These are phyloP conservation scores for Cephus spinipes DNA, from an alignment of 2,888 invertebrate species.

Conservation along the genomic window DNA sequence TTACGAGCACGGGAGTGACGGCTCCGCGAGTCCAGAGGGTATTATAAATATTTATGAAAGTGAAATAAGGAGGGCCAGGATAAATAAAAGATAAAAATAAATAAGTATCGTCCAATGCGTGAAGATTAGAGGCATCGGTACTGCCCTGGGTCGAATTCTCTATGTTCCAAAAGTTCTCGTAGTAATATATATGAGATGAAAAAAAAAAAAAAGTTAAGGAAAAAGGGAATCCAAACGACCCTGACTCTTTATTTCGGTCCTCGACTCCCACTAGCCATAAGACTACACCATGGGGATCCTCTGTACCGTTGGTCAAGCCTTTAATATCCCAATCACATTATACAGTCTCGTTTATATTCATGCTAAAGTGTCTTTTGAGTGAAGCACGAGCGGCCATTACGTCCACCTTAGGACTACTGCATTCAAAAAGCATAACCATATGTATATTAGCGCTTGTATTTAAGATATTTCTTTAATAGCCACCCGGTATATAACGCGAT, in stretches of 20 bases:
- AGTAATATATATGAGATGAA: neutral
- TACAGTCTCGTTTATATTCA: neutral
- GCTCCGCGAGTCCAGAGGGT: neutral
- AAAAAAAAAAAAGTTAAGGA: neutral
- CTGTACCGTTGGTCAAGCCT: neutral
- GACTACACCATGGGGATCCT: neutral
- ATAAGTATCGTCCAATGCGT: neutral
- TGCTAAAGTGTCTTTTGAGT: neutral
- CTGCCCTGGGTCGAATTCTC: neutral
- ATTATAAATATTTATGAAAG: neutral
- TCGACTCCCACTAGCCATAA: neutral
- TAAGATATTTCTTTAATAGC: neutral
- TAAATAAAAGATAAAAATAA: neutral
- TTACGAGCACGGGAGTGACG: neutral
- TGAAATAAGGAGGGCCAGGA: neutral
- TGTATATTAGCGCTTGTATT: neutral
- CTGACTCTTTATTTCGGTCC: neutral
- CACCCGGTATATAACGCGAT: conserved; percentile 10
- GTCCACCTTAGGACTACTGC: neutral
- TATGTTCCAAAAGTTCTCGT: neutral
- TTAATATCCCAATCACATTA: neutral
- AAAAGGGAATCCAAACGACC: neutral
- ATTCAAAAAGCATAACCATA: neutral
- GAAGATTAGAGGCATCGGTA: neutral
- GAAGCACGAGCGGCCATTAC: neutral